Evolutionary conservation across 2,113 vertebrate genomes (phyloP).

Genomic region (Peromyscus maniculatus): DNA sequence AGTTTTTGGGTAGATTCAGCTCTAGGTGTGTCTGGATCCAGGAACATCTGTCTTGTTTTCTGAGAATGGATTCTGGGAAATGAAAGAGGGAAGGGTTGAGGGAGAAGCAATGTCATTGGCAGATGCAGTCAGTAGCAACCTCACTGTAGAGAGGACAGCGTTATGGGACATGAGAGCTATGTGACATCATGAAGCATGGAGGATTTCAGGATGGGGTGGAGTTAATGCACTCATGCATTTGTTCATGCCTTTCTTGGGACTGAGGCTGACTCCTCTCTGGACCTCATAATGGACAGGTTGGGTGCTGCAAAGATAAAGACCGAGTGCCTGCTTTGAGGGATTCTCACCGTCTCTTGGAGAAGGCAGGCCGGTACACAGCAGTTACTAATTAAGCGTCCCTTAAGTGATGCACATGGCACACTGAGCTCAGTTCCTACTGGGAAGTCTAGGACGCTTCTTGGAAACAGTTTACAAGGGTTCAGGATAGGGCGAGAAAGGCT

Average conservation of each 20-base stretch:
- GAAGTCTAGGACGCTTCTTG: neutral
- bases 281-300: neutral
- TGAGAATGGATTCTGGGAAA: constrained; percentile 5
- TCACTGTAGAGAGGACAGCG: neutral
- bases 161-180: neutral
- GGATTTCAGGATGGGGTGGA: neutral
- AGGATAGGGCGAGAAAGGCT: neutral
- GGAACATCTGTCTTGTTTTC: neutral
- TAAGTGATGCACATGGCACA: neutral
- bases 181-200: neutral
- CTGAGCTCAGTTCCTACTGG: neutral
- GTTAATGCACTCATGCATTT: neutral
- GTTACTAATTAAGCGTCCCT: neutral
- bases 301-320: neutral
- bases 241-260: neutral
- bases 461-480: neutral
- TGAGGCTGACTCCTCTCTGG: neutral
- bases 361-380: neutral
- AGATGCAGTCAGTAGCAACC: neutral
- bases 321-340: neutral
- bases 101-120: neutral
- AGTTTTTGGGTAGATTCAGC: neutral
- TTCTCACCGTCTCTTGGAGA: neutral
- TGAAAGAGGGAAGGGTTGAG: neutral
- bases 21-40: neutral